These are phyloP conservation scores for Ormyrus nitidulus DNA, from an alignment of 2,888 invertebrate genomes.

Conservation along the genomic window DNA sequence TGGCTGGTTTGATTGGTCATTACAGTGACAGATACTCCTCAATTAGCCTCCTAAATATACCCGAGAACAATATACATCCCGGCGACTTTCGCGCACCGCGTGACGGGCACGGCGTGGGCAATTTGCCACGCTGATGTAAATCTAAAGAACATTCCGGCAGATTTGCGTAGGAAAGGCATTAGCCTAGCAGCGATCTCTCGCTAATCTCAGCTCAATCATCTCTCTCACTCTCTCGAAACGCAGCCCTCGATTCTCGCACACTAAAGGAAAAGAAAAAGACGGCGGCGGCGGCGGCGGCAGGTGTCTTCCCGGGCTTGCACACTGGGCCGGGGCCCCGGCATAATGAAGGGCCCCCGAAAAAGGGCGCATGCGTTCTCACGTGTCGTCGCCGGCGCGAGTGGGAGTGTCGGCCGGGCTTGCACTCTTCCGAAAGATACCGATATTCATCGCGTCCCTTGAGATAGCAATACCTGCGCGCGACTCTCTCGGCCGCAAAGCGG, in stretches of 20 bases:
- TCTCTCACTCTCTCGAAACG: not conserved
- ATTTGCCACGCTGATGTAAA: no score
- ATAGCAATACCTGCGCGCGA: constrained; percentile 43
- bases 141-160: no score
- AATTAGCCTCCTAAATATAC: no score
- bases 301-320: constrained; percentile 31
- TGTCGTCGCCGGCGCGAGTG: constrained; percentile 30
- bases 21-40: no score
- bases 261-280: constrained; percentile 27
- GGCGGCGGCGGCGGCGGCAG: constrained; percentile 26
- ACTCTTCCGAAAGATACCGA: constrained; percentile 55
- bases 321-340: constrained; percentile 2
- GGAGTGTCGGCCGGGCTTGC: constrained; percentile 42
- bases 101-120: no score
- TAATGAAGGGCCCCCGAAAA: constrained; percentile 39
- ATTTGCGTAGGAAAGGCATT: constrained; percentile 45
- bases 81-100: no score
- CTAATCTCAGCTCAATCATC: constrained; percentile 52
- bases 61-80: no score
- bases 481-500: not conserved
- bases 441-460: constrained; percentile 53
- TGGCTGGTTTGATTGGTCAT: no score
- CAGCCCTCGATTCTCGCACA: constrained; percentile 34
- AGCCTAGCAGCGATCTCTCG: constrained; percentile 41
- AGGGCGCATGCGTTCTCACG: constrained; percentile 23